These are phyloP conservation scores for Xerus inauris DNA, from an alignment of 2,113 vertebrate species.

Conservation along the genomic window DNA sequence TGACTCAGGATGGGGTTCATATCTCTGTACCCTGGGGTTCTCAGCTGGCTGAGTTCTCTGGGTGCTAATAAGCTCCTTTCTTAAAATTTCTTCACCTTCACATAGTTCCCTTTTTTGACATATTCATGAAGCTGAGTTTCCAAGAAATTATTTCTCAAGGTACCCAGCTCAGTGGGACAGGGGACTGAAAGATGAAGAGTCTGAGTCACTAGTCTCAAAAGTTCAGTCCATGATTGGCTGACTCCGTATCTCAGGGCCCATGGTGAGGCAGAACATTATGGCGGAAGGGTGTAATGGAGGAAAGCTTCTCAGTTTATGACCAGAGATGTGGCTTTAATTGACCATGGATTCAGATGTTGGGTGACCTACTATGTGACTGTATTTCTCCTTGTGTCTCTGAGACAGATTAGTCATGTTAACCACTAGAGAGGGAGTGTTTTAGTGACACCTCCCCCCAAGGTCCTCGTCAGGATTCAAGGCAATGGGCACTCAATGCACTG, in stretches of 20 bases:
- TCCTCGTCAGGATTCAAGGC: not conserved
- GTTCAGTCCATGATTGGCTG: too few relatives aligned
- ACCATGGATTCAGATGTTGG: not conserved
- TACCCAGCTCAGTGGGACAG: too few relatives aligned
- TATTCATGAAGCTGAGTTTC: too few relatives aligned
- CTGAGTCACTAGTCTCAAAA: too few relatives aligned
- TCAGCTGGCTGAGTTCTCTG: conserved; percentile 55
- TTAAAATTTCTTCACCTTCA: too few relatives aligned
- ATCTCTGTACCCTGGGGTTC: conserved; percentile 15
- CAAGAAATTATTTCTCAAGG: too few relatives aligned
- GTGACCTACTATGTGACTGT: not conserved
- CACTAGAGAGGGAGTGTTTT: not conserved
- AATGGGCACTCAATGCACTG: not conserved
- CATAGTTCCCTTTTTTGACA: too few relatives aligned
- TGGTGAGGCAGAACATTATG: too few relatives aligned
- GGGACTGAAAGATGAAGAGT: too few relatives aligned
- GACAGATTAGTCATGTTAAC: not conserved
- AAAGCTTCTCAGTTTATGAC: too few relatives aligned
- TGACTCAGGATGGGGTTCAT: conserved; percentile 72
- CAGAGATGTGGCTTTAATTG: not conserved
- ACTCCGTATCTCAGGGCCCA: too few relatives aligned
- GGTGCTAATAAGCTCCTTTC: conserved; percentile 82
- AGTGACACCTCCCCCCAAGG: not conserved
- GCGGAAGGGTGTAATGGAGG: too few relatives aligned
- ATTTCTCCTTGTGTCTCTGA: not conserved